Base-by-base conservation (phyloP, 2,797 vertebrate species). In the Remorina albescens region DNA sequence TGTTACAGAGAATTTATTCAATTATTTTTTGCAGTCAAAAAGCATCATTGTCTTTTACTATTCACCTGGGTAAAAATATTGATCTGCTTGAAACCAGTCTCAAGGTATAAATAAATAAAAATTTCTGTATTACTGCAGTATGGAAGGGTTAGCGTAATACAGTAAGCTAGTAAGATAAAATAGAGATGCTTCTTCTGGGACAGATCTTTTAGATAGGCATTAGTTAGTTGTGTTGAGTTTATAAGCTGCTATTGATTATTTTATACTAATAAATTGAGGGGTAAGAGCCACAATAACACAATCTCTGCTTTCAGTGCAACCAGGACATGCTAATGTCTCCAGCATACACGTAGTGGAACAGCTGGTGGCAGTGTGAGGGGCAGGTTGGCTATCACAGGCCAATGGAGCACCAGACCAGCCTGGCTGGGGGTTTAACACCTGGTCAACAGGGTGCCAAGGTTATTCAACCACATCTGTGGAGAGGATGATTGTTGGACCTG, bases 351-450 rank as follows among this genome's bases (percentile, higher is more conserved):
- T 80, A 69, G 67, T 39, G 57, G 50, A 87, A 86, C 84, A 88
- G 85, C 85, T 88, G 86, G 86, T 86, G 78, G 76, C 59, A 76
- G 83, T 70, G 67, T 79, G 65, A 69, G 63, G 71, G 71, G 49
- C 42, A 73, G 78, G 74, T 76, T 76, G 78, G 65, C 71, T 37
- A 57, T 64, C 71, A 44, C 18, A 34, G 71, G 75, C 60, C 80
- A 83, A 60, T n/a, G 63, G 83, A 76, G 54, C 82, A 84, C 63
- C 76, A 83, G 75, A 64, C 23, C 57, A 74, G 71, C 71, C 77
- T 71, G 67, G 74, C 75, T 57, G 80, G 76, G 62, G 78, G 71
- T 26, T 41, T 67, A 62, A 76, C 83, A 83, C 86, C 85, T 85
- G 72, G 76, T 78, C 51, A 86, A 74, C 66, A 73, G 61, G 59